Conservation (phyloP, 2,797 vertebrate species). For the Acipenser ruthenus region DNA sequence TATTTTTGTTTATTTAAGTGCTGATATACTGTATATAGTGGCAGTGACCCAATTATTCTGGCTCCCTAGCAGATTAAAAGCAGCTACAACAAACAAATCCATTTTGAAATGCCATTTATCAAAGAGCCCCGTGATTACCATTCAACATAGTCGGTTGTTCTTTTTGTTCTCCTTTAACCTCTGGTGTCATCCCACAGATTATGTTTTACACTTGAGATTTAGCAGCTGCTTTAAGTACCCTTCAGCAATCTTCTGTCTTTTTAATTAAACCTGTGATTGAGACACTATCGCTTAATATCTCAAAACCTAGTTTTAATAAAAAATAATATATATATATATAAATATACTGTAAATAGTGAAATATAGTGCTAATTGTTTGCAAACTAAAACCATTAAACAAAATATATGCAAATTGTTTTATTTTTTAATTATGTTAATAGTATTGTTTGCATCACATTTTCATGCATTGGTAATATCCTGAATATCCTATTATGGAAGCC, state of each 20-base stretch:
- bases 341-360: too few relatives aligned
- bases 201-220: slow-evolving; percentile 10
- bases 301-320: too few relatives aligned
- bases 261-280: too few relatives aligned
- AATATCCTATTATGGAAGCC: too few relatives aligned
- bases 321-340: too few relatives aligned
- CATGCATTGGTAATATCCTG: too few relatives aligned
- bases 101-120: slow-evolving; percentile 12
- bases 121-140: neutral
- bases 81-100: neutral
- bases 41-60: slow-evolving; percentile 5
- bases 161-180: neutral
- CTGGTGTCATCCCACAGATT: neutral
- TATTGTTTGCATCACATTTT: too few relatives aligned
- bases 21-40: neutral
- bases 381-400: too few relatives aligned
- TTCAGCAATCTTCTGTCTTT: neutral
- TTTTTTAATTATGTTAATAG: too few relatives aligned
- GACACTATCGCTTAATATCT: too few relatives aligned
- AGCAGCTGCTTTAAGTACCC: neutral
- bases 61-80: neutral
- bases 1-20: neutral
- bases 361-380: too few relatives aligned
- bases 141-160: slow-evolving; percentile 3
- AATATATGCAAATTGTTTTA: too few relatives aligned